Percentiles rank a stretch among this genome's conserved stretches.
Evolutionary conservation across 2,797 vertebrate species (phyloP).

Genomic region (Platyrinchus mystaceus): DNA sequence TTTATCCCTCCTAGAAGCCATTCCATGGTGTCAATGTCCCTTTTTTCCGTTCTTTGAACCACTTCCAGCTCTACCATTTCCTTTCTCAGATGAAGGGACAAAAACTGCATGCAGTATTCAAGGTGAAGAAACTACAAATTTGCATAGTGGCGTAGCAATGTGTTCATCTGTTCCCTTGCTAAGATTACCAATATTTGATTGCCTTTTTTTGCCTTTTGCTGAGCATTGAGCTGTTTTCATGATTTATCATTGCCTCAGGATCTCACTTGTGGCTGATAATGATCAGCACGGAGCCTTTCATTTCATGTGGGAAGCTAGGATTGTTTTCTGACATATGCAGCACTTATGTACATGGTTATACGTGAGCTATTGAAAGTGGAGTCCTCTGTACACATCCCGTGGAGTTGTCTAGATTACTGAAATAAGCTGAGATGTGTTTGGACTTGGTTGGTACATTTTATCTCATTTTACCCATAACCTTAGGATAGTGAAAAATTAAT

Average conservation of each 20-base stretch:
- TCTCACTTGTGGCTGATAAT: neutral
- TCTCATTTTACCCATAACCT: neutral
- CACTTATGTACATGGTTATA: neutral
- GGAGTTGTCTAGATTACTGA: neutral
- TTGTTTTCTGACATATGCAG: neutral
- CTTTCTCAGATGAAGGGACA: neutral
- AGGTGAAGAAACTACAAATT: neutral
- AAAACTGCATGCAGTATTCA: neutral
- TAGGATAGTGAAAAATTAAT: neutral
- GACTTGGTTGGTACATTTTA: neutral
- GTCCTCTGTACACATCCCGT: neutral
- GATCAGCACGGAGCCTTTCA: neutral
- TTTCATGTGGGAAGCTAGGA: neutral
- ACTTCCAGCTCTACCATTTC: neutral
- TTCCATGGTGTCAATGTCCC: neutral
- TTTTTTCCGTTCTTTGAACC: neutral
- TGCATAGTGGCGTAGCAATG: neutral
- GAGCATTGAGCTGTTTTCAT: neutral
- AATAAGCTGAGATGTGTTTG: neutral
- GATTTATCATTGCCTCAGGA: neutral
- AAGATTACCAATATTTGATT: neutral
- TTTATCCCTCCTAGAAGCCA: neutral
- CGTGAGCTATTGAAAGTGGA: neutral
- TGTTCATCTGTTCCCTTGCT: neutral
- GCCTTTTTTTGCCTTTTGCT: neutral